Evolutionary conservation across 2,888 invertebrate genomes (phyloP).

Genomic region (Acronicta psi): DNA sequence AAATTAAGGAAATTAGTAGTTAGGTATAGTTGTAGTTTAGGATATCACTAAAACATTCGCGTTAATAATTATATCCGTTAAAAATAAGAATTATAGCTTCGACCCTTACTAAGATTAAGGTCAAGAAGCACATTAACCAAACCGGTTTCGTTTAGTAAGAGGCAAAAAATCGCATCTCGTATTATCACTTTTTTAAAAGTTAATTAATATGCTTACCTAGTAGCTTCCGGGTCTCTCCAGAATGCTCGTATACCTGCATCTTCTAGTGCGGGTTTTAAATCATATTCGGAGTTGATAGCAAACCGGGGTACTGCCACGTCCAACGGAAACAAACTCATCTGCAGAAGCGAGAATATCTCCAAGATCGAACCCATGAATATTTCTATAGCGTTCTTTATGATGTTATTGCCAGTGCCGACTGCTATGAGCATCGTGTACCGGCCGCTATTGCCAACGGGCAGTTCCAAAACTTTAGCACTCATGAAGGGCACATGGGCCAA

Average conservation of each 20-base stretch:
- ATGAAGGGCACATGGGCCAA: conserved; percentile 54
- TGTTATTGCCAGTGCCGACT: conserved; percentile 44
- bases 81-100: too few species aligned
- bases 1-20: too few species aligned
- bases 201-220: conserved; percentile 48
- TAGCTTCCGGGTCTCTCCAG: conserved; percentile 58
- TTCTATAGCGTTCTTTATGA: conserved; percentile 42
- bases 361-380: conserved; percentile 50
- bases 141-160: too few species aligned
- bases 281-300: conserved; percentile 53
- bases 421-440: conserved; percentile 61
- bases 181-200: too few species aligned
- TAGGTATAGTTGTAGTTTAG: too few species aligned
- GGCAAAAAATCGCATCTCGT: too few species aligned
- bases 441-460: conserved; percentile 61
- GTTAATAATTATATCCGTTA: too few species aligned
- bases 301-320: conserved; percentile 63
- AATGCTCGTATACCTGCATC: conserved; percentile 51
- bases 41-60: too few species aligned
- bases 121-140: background rate
- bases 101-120: background rate
- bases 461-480: conserved; percentile 59
- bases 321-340: conserved; percentile 57
- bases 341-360: conserved; percentile 53
- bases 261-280: conserved; percentile 52